Conservation (phyloP, 2,113 vertebrate genomes). For the Tiliqua scincoides region DNA sequence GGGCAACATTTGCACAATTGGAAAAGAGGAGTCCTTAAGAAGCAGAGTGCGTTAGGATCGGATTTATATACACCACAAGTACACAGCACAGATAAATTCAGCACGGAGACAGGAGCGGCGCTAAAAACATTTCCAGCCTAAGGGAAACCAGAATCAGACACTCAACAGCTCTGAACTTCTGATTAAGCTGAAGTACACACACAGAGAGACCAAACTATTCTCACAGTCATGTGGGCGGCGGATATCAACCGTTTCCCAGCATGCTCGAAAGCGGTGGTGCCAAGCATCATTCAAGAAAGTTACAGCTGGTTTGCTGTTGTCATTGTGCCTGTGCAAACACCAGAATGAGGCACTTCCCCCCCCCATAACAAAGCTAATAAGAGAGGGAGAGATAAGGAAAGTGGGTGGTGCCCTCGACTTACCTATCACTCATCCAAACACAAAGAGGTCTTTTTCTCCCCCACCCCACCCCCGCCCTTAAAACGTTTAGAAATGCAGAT, state of each 20-base stretch:
- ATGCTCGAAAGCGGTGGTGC: slow-evolving; percentile 63
- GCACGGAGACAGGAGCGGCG: slow-evolving; percentile 30
- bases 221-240: slow-evolving; percentile 69
- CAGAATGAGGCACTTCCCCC: slow-evolving; percentile 59
- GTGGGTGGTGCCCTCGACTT: background rate
- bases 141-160: slow-evolving; percentile 70
- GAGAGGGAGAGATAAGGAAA: slow-evolving; percentile 46
- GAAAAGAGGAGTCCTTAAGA: slow-evolving; percentile 72
- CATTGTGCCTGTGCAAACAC: slow-evolving; percentile 62
- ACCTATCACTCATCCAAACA: background rate
- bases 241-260: slow-evolving; percentile 71
- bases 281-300: slow-evolving; percentile 72
- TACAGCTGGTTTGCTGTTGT: slow-evolving; percentile 62
- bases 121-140: slow-evolving; percentile 66
- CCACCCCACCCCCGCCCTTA: background rate
- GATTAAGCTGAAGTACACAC: slow-evolving; percentile 67
- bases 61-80: slow-evolving; percentile 70
- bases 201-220: slow-evolving; percentile 62
- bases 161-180: slow-evolving; percentile 72
- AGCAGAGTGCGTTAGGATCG: slow-evolving; percentile 63
- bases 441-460: slow-evolving; percentile 30
- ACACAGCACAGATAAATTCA: slow-evolving; percentile 71
- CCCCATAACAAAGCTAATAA: slow-evolving; percentile 70
- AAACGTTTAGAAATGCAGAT: slow-evolving; percentile 22
- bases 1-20: slow-evolving; percentile 58